Evolutionary conservation across 1,140 invertebrate species (phyloP), one percentile per base, ranked within the genome.

Genomic region (Marisa cornuarietis): DNA sequence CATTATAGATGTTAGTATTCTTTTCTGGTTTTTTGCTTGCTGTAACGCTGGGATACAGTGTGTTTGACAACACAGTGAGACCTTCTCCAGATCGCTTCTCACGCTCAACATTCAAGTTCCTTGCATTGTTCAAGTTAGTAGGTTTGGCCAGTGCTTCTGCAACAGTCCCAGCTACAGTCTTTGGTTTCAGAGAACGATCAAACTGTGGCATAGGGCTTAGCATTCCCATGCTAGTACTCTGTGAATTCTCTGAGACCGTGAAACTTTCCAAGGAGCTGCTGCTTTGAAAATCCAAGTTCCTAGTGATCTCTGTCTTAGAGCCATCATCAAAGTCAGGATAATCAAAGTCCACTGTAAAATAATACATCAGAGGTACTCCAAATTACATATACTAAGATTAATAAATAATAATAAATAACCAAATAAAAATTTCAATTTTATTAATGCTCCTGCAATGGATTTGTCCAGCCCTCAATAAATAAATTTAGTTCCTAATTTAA

Each of bases 261-360:
- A 68, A 68, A n/a, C 22, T 22, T 13, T 24, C 14, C 65, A 68
- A 31, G 14, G 22, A 68, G 65, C 26, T 31, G 65, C n/a, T 58
- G 1, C 54, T 58, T 18, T 58, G 54, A 18, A 58, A 58, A 58
- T 58, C 54, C 22, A 24, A 13, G 22, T 31, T 68, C 65, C 22
- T 68, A 1, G 11, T 11, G 26, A 68, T 6, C 49, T 68, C 49
- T 24, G 66, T 66, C 68, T 81, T 66, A 58, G 82, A 62, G 62
- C 84, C 83, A 78, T 92, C 91, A 83, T 92, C 92, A 82, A 93
- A 89, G 61, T 91, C 88, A 22, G 90, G 90, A 76, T 91, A 91
- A 72, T 89, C 87, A 86, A 91, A 90, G 81, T 91, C 87, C 85
- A 90, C 87, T 90, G 87, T 63, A 87, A 87, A 71, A 69, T 16